Conservation (phyloP, 2,797 vertebrate genomes). For the Rhinoraja longicauda region DNA sequence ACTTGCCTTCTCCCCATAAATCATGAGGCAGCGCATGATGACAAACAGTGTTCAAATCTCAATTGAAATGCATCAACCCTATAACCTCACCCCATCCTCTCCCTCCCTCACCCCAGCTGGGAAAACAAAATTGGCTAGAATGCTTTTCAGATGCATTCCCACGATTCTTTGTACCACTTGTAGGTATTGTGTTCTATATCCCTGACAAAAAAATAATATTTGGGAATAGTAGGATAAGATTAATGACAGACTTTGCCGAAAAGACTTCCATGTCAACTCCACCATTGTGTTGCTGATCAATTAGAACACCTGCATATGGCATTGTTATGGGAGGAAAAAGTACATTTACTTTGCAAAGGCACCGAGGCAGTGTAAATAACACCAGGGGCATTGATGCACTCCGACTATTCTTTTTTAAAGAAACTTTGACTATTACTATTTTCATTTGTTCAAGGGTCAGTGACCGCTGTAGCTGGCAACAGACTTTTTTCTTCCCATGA, state of each 20-base stretch:
- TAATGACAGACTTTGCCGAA: not conserved
- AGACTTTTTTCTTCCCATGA: not conserved
- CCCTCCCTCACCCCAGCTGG: not conserved
- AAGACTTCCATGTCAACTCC: no score
- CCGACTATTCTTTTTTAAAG: not conserved
- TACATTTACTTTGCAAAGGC: not conserved
- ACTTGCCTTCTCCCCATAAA: no score
- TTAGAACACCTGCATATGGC: not conserved
- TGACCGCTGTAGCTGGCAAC: not conserved
- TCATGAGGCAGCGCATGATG: no score
- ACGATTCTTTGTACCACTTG: not conserved
- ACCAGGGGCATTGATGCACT: not conserved
- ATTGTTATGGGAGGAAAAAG: not conserved
- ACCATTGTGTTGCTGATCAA: not conserved
- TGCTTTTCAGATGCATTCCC: not conserved
- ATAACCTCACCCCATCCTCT: no score
- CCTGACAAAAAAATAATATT: not conserved
- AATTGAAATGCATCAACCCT: no score
- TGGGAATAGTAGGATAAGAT: not conserved
- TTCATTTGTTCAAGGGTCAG: not conserved
- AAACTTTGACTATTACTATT: not conserved
- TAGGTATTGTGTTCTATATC: not conserved
- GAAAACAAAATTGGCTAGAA: not conserved
- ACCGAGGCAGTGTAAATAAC: not conserved
- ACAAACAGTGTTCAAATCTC: not conserved